Conservation (phyloP, 2,888 invertebrate species). For the Noctua fimbriata region DNA sequence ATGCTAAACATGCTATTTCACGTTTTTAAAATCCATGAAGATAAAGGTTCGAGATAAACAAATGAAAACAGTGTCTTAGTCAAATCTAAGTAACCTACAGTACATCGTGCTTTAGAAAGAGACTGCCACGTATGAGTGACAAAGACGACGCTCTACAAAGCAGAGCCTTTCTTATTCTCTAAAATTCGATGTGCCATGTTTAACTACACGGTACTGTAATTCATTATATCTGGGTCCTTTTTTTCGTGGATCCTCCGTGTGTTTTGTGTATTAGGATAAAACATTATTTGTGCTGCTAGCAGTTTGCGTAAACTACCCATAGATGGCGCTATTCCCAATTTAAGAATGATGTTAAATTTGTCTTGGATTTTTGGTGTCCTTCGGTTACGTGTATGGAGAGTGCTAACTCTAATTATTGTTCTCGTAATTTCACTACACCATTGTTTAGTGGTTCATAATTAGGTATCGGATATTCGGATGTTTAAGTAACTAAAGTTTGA, state of each 20-base stretch:
- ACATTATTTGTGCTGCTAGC: slow-evolving; percentile 26
- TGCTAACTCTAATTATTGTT: not conserved
- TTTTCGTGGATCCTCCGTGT: not conserved
- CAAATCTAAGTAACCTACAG: not conserved
- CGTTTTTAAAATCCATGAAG: not conserved
- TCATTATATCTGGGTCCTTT: not conserved
- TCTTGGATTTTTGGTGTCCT: too few species aligned
- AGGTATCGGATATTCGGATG: too few species aligned
- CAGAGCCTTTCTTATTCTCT: not conserved
- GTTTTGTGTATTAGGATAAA: not conserved
- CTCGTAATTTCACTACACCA: not conserved
- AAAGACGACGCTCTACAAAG: too few species aligned
- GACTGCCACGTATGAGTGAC: not conserved
- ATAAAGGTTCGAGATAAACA: not conserved
- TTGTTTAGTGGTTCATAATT: not conserved
- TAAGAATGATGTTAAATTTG: not conserved
- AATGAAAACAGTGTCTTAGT: not conserved
- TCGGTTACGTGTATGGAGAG: not conserved
- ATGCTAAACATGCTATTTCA: slow-evolving; percentile 10
- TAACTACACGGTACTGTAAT: too few species aligned
- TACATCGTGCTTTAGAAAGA: not conserved
- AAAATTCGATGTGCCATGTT: not conserved
- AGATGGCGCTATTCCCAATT: slow-evolving; percentile 43
- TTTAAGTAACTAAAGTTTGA: too few species aligned
- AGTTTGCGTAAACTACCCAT: slow-evolving; percentile 33